Evolutionary conservation across 2,888 invertebrate species (phyloP).

Genomic region (Trichogramma evanescens): DNA sequence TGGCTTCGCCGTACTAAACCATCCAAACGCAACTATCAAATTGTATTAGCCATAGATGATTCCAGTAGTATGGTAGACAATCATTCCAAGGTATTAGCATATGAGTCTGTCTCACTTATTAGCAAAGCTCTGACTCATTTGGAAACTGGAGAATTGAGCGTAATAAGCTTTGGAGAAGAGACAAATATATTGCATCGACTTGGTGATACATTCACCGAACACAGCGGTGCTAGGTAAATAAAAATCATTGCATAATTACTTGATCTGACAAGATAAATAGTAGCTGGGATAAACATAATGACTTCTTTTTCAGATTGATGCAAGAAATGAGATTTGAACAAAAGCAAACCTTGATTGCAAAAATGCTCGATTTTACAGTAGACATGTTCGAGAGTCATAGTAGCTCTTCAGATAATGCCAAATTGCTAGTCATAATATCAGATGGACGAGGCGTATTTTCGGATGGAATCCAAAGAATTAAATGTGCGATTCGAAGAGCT

Average conservation of each 20-base stretch:
- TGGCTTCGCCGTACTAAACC: conserved; percentile 95
- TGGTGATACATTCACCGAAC: conserved; percentile 78
- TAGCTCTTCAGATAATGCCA: conserved; percentile 62
- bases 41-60: conserved; percentile 93
- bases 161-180: conserved; percentile 84
- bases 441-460: conserved; percentile 92
- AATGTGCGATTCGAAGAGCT: conserved; percentile 72
- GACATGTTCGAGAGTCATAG: conserved; percentile 57
- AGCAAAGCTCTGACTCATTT: conserved; percentile 80
- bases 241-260: not conserved
- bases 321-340: conserved; percentile 83
- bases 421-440: conserved; percentile 84
- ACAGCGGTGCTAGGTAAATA: conserved; percentile 65
- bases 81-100: conserved; percentile 82
- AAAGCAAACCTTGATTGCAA: conserved; percentile 78
- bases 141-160: conserved; percentile 88
- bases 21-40: conserved; percentile 91
- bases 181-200: conserved; percentile 83
- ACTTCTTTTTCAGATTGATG: conserved; percentile 52
- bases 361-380: conserved; percentile 72
- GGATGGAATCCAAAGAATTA: conserved; percentile 73
- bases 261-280: not conserved
- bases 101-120: conserved; percentile 90
- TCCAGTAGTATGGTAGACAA: conserved; percentile 88
- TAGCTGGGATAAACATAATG: not conserved